Conservation (phyloP, 2,888 invertebrate genomes). For the Brachylomia viminalis region DNA sequence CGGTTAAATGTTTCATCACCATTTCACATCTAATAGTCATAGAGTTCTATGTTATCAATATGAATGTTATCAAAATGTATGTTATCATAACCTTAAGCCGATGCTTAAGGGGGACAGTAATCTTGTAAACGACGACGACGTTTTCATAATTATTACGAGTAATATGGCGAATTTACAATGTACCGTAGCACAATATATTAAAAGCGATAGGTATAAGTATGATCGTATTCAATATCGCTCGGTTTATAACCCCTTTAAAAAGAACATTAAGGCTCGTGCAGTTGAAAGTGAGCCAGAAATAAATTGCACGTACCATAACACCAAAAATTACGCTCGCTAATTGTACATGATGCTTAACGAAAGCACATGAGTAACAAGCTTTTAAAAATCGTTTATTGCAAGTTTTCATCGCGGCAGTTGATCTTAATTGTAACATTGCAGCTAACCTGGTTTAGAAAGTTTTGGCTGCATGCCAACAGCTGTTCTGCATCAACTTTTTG, state of each 20-base stretch:
- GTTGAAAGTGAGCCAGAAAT: slow-evolving; percentile 45
- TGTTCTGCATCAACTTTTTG: slow-evolving; percentile 76
- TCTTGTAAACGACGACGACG: slow-evolving; percentile 17
- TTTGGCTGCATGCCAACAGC: slow-evolving; percentile 84
- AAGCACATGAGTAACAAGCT: slow-evolving; percentile 59
- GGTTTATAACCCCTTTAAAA: slow-evolving; percentile 16
- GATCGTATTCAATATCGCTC: neutral
- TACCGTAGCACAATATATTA: neutral
- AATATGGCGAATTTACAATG: neutral
- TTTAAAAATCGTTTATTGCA: slow-evolving; percentile 67
- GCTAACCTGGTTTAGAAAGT: slow-evolving; percentile 84
- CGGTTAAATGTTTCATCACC: slow-evolving; percentile 39
- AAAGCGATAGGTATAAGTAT: slow-evolving; percentile 2
- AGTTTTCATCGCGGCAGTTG: slow-evolving; percentile 58
- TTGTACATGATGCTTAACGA: slow-evolving; percentile 56
- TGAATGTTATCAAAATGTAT: no score
- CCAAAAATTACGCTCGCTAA: slow-evolving; percentile 55
- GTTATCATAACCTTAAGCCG: no score
- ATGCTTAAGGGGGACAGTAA: slow-evolving; percentile 13
- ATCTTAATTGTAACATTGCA: slow-evolving; percentile 83
- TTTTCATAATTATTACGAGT: slow-evolving; percentile 8
- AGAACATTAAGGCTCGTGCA: slow-evolving; percentile 21
- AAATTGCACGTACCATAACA: slow-evolving; percentile 56
- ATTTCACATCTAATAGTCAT: slow-evolving; percentile 46
- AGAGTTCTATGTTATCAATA: slow-evolving; percentile 1